These are phyloP conservation scores for Melanogrammus aeglefinus DNA, from an alignment of 2,797 vertebrate species.

Conservation along the genomic window DNA sequence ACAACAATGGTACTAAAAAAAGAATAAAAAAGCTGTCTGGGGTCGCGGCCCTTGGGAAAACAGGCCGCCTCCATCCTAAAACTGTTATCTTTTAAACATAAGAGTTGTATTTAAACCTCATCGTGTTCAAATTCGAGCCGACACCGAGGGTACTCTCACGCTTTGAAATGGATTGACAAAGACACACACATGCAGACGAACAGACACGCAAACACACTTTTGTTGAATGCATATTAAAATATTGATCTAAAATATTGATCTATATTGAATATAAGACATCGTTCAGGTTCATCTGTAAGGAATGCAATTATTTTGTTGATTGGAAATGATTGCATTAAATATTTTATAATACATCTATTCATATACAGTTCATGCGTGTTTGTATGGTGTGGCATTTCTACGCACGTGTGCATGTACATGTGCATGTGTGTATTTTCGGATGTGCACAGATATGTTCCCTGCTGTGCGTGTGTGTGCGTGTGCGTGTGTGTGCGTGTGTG, in stretches of 20 bases:
- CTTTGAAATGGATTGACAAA: not conserved
- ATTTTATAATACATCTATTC: not conserved
- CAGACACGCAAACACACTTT: not conserved
- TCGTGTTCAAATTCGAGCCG: too few relatives aligned
- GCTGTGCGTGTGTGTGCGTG: not conserved
- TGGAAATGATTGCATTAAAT: not conserved
- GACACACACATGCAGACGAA: not conserved
- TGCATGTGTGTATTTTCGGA: not conserved
- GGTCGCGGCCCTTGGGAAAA: too few relatives aligned
- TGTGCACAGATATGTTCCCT: constrained; percentile 1
- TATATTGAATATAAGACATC: not conserved
- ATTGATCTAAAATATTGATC: too few relatives aligned
- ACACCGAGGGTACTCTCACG: too few relatives aligned
- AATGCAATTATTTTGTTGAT: not conserved
- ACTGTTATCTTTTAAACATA: too few relatives aligned
- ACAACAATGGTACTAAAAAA: too few relatives aligned
- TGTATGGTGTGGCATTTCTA: not conserved
- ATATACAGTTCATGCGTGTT: not conserved
- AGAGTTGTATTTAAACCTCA: not conserved
- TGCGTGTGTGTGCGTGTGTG: constrained; percentile 5
- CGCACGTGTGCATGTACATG: not conserved
- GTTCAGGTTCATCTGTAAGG: not conserved
- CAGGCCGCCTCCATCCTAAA: too few relatives aligned
- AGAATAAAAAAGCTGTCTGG: too few relatives aligned
- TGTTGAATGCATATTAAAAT: not conserved